These are phyloP conservation scores for Drosophila glabriapex DNA, from an alignment of 2,888 invertebrate species.

Conservation along the genomic window DNA sequence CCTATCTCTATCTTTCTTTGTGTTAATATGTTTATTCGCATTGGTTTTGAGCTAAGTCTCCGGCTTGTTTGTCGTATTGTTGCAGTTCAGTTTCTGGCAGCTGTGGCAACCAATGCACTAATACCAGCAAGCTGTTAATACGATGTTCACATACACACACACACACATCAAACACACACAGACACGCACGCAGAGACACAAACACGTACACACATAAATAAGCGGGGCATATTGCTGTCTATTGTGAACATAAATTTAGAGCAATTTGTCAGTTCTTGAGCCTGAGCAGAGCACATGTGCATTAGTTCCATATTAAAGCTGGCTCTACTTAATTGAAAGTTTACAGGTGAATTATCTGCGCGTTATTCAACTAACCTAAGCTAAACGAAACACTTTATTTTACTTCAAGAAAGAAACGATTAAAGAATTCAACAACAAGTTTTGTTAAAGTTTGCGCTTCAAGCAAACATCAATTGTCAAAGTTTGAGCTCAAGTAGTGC, in stretches of 20 bases:
- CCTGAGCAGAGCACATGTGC: not conserved
- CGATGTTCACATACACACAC: conserved; percentile 1
- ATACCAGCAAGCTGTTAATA: conserved; percentile 29
- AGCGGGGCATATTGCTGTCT: conserved; percentile 19
- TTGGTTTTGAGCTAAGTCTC: conserved; percentile 20
- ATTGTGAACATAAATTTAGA: conserved; percentile 32
- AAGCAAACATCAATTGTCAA: conserved; percentile 15
- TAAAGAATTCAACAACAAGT: not conserved
- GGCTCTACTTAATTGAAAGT: conserved; percentile 10
- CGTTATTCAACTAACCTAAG: not conserved
- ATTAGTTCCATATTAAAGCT: not conserved
- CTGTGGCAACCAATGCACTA: conserved; percentile 58
- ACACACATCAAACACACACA: not conserved
- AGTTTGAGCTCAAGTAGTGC: conserved; percentile 14
- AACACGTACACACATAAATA: conserved; percentile 51
- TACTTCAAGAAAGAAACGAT: not conserved
- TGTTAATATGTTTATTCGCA: conserved; percentile 38
- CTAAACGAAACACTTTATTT: not conserved
- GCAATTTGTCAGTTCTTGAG: conserved; percentile 21
- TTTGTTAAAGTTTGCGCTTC: not conserved
- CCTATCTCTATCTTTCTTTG: not conserved
- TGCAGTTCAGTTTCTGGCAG: conserved; percentile 46
- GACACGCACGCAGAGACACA: not conserved
- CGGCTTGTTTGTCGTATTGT: conserved; percentile 39
- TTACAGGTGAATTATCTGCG: not conserved